Conservation (phyloP, 2,797 vertebrate species). For the Hemibagrus guttatus region DNA sequence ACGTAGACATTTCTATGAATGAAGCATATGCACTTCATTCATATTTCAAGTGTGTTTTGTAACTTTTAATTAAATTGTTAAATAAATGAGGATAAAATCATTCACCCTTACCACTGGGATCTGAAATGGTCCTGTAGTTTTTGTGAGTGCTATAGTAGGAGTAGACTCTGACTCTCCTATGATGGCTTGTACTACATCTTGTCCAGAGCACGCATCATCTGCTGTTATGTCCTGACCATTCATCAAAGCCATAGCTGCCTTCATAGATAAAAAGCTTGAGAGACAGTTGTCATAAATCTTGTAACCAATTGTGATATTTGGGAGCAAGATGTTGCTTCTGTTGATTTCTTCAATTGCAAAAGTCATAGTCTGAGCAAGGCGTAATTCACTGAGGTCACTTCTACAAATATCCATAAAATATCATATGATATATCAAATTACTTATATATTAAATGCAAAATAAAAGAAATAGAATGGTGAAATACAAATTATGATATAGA, state of each 20-base stretch:
- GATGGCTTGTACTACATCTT: slow-evolving; percentile 70
- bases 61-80: background rate
- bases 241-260: slow-evolving; percentile 28
- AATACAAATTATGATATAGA: background rate
- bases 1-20: background rate
- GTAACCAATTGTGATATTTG: slow-evolving; percentile 28
- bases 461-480: background rate
- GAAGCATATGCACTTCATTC: background rate
- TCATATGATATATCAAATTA: background rate
- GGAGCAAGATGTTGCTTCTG: slow-evolving; percentile 51
- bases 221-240: slow-evolving; percentile 48
- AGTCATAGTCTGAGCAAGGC: background rate
- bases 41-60: background rate
- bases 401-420: slow-evolving; percentile 11
- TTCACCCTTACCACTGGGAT: slow-evolving; percentile 71
- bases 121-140: slow-evolving; percentile 70
- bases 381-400: slow-evolving; percentile 51
- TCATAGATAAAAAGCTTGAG: slow-evolving; percentile 51
- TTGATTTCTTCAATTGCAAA: slow-evolving; percentile 53
- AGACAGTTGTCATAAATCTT: slow-evolving; percentile 57
- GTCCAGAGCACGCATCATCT: slow-evolving; percentile 59
- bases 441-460: background rate
- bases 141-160: slow-evolving; percentile 70
- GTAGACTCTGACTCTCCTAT: slow-evolving; percentile 75
- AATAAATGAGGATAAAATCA: background rate